Percentiles rank a stretch among this genome's conserved stretches.
These are phyloP conservation scores for Eupristina koningsbergeri DNA, from an alignment of 1,140 invertebrate species.

Conservation along the genomic window DNA sequence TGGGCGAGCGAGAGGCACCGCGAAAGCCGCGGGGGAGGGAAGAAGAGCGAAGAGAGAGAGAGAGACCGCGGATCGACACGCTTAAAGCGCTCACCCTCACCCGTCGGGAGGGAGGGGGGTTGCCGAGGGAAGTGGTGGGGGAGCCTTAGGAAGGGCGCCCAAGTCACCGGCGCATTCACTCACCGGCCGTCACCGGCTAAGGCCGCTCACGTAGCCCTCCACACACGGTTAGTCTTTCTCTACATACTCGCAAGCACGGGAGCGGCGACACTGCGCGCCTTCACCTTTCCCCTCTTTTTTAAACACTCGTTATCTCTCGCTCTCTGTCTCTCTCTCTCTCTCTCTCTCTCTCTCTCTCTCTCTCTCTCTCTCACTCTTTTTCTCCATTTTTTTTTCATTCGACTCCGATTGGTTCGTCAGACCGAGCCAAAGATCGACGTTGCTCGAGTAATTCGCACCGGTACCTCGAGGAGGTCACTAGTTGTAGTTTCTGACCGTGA, in stretches of 20 bases:
- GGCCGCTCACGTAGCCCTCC: conserved; percentile 61
- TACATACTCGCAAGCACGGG: neutral
- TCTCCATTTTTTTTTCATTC: no score
- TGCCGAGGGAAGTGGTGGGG: neutral
- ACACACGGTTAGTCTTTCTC: conserved; percentile 61
- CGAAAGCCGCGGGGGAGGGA: conserved; percentile 8
- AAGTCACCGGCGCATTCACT: conserved; percentile 70
- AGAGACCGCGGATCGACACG: conserved; percentile 16
- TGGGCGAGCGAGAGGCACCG: conserved; percentile 50
- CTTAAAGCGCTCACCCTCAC: neutral
- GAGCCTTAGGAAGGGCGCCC: conserved; percentile 54
- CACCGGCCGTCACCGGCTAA: conserved; percentile 69
- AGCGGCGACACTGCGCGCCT: neutral
- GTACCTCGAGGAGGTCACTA: no score
- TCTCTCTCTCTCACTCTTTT: no score
- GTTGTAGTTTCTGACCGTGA: neutral
- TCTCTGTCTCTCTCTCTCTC: neutral
- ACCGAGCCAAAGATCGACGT: no score
- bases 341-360: neutral
- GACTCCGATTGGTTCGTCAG: no score
- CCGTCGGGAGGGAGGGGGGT: neutral
- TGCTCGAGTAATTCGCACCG: conserved; percentile 5
- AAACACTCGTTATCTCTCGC: neutral
- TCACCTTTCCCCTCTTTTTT: neutral
- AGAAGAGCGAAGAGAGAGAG: conserved; percentile 46